Evolutionary conservation across 2,888 invertebrate genomes (phyloP).

Genomic region (Cantharis rustica): DNA sequence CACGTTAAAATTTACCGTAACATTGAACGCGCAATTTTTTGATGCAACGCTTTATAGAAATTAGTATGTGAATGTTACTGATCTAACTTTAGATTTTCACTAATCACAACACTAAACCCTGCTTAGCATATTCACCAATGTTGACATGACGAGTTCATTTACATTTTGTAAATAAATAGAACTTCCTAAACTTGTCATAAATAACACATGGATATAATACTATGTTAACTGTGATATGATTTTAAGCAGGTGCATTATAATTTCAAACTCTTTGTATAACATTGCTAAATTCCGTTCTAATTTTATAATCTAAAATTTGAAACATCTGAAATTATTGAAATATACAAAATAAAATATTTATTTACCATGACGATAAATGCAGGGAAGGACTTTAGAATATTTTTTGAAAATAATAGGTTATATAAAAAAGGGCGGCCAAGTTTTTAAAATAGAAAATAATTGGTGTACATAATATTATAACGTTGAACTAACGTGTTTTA

Average conservation of each 20-base stretch:
- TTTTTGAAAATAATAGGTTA: no score
- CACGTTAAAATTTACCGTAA: no score
- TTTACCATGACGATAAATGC: no score
- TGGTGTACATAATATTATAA: no score
- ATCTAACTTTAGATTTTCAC: conserved; percentile 21
- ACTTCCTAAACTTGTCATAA: not conserved
- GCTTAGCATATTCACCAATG: conserved; percentile 17
- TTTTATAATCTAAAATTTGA: not conserved
- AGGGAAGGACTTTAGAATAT: no score
- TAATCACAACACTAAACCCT: conserved; percentile 20
- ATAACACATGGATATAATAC: not conserved
- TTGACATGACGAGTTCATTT: conserved; percentile 22
- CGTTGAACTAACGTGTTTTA: no score
- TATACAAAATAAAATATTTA: no score
- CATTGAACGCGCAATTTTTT: not conserved
- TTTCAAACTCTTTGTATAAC: not conserved
- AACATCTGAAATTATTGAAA: no score
- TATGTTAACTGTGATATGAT: conserved; percentile 7
- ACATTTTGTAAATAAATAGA: conserved; percentile 24
- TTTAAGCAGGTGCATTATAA: conserved; percentile 3
- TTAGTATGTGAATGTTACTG: conserved; percentile 8
- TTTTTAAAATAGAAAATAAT: no score
- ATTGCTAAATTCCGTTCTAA: not conserved
- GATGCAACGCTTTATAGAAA: not conserved
- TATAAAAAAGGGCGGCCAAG: no score